These are phyloP conservation scores for Neoniphon sammara DNA, from an alignment of 2,797 vertebrate species.

Conservation along the genomic window DNA sequence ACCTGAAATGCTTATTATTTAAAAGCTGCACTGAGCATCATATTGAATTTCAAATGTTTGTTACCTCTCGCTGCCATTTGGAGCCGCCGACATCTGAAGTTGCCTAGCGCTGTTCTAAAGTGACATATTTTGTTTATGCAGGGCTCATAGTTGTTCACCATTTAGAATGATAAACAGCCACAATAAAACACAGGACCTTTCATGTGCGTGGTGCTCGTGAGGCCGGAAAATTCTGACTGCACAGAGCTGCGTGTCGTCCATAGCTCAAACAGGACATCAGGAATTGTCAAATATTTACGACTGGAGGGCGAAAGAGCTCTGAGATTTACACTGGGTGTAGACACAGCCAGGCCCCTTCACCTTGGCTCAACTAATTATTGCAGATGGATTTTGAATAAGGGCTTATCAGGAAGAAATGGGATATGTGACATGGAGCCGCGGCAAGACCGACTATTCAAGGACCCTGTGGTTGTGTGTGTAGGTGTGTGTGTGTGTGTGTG, in stretches of 20 bases:
- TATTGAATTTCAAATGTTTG: constrained; percentile 7
- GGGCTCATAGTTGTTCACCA: constrained; percentile 33
- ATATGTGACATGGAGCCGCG: constrained; percentile 26
- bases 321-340: constrained; percentile 60
- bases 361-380: constrained; percentile 56
- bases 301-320: constrained; percentile 27
- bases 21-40: not conserved
- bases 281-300: constrained; percentile 68
- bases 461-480: not conserved
- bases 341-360: constrained; percentile 43
- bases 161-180: constrained; percentile 55
- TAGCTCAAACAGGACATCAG: constrained; percentile 61
- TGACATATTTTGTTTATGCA: constrained; percentile 44
- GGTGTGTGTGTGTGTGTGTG: not conserved
- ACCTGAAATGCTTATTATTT: constrained; percentile 13
- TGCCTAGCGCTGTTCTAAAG: constrained; percentile 34
- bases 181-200: constrained; percentile 64
- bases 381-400: constrained; percentile 55
- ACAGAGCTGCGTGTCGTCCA: constrained; percentile 28
- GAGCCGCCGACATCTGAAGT: constrained; percentile 13
- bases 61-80: constrained; percentile 7
- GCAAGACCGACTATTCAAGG: not conserved
- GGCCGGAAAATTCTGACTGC: constrained; percentile 51
- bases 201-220: constrained; percentile 43
- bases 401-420: constrained; percentile 37